phyloP scores from a whole-genome alignment of 2,888 invertebrate genomes.

The Lepidocyrtoides sp. region DNA sequence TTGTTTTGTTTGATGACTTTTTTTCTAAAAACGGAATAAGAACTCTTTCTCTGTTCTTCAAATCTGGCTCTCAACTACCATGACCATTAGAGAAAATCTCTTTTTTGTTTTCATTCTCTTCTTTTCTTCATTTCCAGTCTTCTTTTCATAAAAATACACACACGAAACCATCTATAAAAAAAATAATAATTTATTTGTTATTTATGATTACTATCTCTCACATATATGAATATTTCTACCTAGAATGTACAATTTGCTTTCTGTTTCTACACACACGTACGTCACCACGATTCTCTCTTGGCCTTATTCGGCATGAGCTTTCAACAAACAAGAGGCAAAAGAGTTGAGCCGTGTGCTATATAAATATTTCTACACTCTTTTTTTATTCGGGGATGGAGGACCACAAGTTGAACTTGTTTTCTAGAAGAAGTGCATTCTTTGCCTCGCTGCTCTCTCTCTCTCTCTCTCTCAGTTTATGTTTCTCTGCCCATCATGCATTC shows the following conservation, averaged over 20 bases:
- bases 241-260: constrained; percentile 40
- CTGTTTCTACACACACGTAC: constrained; percentile 28
- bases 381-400: constrained; percentile 40
- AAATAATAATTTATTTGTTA: background rate
- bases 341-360: constrained; percentile 58
- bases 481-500: constrained; percentile 3
- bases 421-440: constrained; percentile 15
- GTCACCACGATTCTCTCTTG: constrained; percentile 64
- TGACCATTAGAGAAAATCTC: constrained; percentile 60
- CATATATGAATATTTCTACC: constrained; percentile 14
- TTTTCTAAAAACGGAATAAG: constrained; percentile 78
- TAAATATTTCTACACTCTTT: background rate
- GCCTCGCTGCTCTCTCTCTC: constrained; percentile 5
- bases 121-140: constrained; percentile 51
- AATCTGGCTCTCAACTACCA: constrained; percentile 54
- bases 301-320: constrained; percentile 75
- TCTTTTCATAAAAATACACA: background rate
- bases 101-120: constrained; percentile 26
- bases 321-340: constrained; percentile 57
- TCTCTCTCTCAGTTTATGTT: too few species aligned
- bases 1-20: constrained; percentile 73
- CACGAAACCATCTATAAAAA: background rate
- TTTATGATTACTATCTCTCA: constrained; percentile 37
- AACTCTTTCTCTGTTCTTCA: constrained; percentile 78
- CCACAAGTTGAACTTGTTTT: constrained; percentile 56